Evolutionary conservation across 2,113 vertebrate genomes (phyloP).

Genomic region (Arothron firmamentum): DNA sequence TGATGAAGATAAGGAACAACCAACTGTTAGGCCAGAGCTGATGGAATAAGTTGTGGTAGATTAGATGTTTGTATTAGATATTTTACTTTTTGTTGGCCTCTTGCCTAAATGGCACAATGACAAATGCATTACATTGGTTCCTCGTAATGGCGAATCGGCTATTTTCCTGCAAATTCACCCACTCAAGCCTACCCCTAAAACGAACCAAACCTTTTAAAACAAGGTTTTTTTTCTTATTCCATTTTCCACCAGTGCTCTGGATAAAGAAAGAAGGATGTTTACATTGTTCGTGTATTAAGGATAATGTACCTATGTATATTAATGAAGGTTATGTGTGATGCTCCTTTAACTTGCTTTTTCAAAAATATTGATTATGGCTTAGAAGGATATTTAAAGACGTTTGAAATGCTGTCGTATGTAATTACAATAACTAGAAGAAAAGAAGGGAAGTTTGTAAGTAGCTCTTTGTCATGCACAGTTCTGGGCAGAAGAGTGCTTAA

Average conservation of each 20-base stretch:
- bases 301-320: constrained; percentile 30
- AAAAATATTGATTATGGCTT: constrained; percentile 39
- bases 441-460: constrained; percentile 18
- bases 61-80: constrained; percentile 2
- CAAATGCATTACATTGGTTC: constrained; percentile 2
- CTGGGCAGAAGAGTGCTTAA: constrained; percentile 10
- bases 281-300: constrained; percentile 25
- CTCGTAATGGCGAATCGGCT: constrained; percentile 18
- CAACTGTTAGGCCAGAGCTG: constrained; percentile 9
- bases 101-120: constrained; percentile 2
- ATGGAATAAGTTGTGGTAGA: constrained; percentile 2
- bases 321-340: constrained; percentile 43
- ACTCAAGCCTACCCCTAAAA: background rate
- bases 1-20: constrained; percentile 19
- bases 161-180: constrained; percentile 1
- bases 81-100: constrained; percentile 6
- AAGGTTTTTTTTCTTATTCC: background rate
- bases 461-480: constrained; percentile 4
- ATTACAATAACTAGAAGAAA: constrained; percentile 16
- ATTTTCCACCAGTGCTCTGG: constrained; percentile 6
- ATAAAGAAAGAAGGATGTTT: constrained; percentile 32
- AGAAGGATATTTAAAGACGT: constrained; percentile 52
- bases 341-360: constrained; percentile 36
- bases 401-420: constrained; percentile 2
- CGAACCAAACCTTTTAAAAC: background rate